phyloP scores from a whole-genome alignment of 2,113 vertebrate species.

The Dinomys branickii region DNA sequence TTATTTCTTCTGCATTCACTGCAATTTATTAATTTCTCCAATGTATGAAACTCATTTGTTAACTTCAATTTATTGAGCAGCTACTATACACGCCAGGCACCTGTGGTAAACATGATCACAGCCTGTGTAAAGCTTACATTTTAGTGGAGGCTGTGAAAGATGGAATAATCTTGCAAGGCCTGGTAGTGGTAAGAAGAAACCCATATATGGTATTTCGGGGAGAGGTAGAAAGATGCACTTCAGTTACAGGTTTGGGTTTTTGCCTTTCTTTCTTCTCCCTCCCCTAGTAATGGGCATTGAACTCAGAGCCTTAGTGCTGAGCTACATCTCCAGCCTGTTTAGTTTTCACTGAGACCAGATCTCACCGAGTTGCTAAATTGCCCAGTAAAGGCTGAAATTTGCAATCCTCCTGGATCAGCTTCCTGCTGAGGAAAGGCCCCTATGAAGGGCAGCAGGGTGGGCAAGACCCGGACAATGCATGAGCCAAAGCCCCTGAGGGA shows the following conservation, averaged over 20 bases:
- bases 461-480: neutral
- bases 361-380: neutral
- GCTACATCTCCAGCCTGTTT: neutral
- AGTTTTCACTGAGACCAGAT: neutral
- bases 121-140: neutral
- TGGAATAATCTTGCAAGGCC: neutral
- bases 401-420: neutral
- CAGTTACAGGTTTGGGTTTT: neutral
- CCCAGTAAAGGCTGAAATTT: neutral
- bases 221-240: neutral
- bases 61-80: neutral
- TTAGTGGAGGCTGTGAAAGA: neutral
- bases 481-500: neutral
- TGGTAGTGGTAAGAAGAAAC: neutral
- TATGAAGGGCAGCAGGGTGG: neutral
- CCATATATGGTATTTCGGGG: neutral
- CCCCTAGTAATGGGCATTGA: neutral
- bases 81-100: neutral
- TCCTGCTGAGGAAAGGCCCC: neutral
- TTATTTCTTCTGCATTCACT: neutral
- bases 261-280: neutral
- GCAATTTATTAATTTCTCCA: neutral
- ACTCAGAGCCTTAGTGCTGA: neutral
- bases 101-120: neutral
- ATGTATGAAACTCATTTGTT: neutral